Percentiles rank a stretch among this genome's conserved stretches.
Evolutionary conservation across 2,113 vertebrate species (phyloP).

Genomic region (Indri indri): DNA sequence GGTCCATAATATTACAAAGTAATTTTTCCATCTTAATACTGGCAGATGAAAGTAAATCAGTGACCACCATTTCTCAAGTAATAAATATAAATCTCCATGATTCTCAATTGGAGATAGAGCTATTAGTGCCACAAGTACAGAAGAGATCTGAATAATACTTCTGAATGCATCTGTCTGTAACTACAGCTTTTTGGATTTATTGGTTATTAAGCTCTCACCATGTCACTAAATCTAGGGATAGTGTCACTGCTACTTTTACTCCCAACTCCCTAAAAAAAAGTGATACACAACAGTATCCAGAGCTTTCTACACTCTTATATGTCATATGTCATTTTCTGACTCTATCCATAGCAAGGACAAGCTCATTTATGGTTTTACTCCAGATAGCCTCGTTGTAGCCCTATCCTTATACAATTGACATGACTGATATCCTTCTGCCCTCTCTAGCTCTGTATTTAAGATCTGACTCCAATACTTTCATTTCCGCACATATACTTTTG

Average conservation of each 20-base stretch:
- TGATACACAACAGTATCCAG: not conserved
- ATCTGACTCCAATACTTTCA: not conserved
- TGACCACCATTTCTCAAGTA: not conserved
- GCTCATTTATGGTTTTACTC: not conserved
- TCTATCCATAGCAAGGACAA: not conserved
- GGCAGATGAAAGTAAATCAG: not conserved
- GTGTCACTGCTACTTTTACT: not conserved
- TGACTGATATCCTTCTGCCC: not conserved
- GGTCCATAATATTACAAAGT: not conserved
- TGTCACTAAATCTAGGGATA: not conserved
- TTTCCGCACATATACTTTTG: not conserved
- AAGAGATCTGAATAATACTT: not conserved
- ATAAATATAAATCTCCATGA: not conserved
- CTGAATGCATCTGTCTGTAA: not conserved
- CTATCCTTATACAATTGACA: not conserved
- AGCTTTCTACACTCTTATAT: not conserved
- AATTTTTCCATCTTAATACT: not conserved
- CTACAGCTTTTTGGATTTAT: not conserved
- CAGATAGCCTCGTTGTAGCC: not conserved
- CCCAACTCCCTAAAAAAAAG: not conserved
- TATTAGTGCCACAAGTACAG: not conserved
- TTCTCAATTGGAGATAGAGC: not conserved
- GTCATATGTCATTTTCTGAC: not conserved
- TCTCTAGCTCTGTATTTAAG: not conserved
- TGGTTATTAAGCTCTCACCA: not conserved